A percentile compares a stretch with the other conserved stretches of the same genome.
Conservation (phyloP, 1,140 invertebrate species). For the Oncopodura yosiiana region DNA sequence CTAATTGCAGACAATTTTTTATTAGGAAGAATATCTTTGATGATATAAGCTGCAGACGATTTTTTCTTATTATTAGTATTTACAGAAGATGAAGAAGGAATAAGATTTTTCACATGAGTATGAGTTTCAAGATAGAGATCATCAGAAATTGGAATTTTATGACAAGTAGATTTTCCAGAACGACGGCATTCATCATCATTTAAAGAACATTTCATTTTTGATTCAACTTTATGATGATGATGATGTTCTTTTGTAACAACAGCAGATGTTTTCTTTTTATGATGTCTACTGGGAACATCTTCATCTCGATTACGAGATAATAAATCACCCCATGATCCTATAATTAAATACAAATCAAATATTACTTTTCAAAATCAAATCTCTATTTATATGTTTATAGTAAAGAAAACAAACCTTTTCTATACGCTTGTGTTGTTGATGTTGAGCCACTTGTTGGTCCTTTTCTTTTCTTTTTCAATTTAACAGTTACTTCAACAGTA, state of each 20-base stretch:
- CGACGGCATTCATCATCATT: not conserved
- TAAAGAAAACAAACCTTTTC: too few relatives aligned
- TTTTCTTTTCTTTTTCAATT: constrained; percentile 1
- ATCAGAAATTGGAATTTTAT: constrained; percentile 8
- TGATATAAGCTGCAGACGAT: too few relatives aligned
- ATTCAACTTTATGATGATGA: not conserved
- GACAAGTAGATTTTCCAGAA: constrained; percentile 9
- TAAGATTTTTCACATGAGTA: not conserved
- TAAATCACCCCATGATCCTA: constrained; percentile 12
- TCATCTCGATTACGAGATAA: constrained; percentile 1
- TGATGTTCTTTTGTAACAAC: not conserved
- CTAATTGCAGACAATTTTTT: too few relatives aligned
- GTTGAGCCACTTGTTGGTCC: not conserved
- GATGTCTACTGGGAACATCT: not conserved
- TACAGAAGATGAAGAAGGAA: too few relatives aligned
- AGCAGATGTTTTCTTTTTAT: not conserved
- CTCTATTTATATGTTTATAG: too few relatives aligned
- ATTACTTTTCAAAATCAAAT: not conserved
- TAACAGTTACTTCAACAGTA: constrained; percentile 10
- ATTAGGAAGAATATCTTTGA: too few relatives aligned
- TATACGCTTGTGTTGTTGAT: not conserved
- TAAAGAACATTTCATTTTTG: not conserved
- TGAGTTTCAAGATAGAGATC: constrained; percentile 11
- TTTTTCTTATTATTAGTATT: too few relatives aligned
- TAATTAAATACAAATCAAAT: not conserved